A percentile compares a stretch with the other conserved stretches of the same genome.
phyloP scores from a whole-genome alignment of 2,797 vertebrate species.

The Sebastiscus albofasciatus region DNA sequence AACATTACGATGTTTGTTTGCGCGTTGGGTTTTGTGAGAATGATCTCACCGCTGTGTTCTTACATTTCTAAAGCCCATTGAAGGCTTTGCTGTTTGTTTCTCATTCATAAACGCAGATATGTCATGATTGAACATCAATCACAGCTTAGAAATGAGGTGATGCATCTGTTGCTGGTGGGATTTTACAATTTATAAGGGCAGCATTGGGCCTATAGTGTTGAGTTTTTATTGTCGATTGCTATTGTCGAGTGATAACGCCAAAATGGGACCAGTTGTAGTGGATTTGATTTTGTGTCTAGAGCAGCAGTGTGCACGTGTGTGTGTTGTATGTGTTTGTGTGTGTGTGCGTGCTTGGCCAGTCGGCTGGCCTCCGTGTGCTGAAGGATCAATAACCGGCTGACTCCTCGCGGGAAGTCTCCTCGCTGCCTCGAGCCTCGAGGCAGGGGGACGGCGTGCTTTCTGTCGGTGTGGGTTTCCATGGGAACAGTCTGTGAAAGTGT shows the following conservation, averaged over 20 bases:
- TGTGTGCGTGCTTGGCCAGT: constrained; percentile 17
- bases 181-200: neutral
- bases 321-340: neutral
- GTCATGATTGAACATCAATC: neutral
- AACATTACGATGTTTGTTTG: constrained; percentile 13
- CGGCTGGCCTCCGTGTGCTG: constrained; percentile 33
- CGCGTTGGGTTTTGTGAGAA: constrained; percentile 7
- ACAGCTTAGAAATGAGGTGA: constrained; percentile 2
- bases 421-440: constrained; percentile 52
- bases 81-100: neutral
- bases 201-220: neutral
- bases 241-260: neutral
- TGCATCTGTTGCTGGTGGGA: neutral
- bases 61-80: neutral
- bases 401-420: constrained; percentile 66
- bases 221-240: neutral
- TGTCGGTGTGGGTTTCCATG: constrained; percentile 77
- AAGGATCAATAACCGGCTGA: constrained; percentile 74
- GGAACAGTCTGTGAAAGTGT: constrained; percentile 62
- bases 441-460: constrained; percentile 60
- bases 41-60: neutral
- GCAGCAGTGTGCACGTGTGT: neutral
- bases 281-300: neutral
- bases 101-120: constrained; percentile 4
- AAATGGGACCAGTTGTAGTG: neutral